A percentile compares a stretch with the other conserved stretches of the same genome.
Conservation (phyloP, 92 coral and sea anemone species). For the Parazoanthus atlanticus region DNA sequence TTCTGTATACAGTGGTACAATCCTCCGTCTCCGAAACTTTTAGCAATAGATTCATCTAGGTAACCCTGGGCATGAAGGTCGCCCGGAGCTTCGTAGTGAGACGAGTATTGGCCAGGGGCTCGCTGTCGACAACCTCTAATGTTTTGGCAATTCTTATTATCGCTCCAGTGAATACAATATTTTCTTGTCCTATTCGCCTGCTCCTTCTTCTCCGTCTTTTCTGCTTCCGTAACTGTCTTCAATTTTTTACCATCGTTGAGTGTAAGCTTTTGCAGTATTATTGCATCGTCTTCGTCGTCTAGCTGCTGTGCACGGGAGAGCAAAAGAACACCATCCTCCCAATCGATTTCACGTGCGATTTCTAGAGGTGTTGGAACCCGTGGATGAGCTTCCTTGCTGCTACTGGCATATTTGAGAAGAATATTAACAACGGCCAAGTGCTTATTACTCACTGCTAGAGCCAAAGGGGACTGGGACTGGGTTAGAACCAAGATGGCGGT, state of each 20-base stretch:
- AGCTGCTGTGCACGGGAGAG: neutral
- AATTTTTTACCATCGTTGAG: neutral
- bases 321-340: constrained; percentile 4
- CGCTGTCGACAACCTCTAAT: constrained; percentile 30
- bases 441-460: neutral
- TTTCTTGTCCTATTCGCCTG: neutral
- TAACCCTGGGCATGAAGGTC: constrained; percentile 43
- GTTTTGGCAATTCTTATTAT: constrained; percentile 18
- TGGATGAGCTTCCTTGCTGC: constrained; percentile 17
- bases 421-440: neutral
- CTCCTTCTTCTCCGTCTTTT: neutral
- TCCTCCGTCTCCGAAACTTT: constrained; percentile 34
- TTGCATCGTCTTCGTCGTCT: neutral
- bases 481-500: neutral
- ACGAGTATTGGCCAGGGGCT: constrained; percentile 30
- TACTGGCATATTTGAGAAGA: neutral
- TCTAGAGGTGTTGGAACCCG: neutral
- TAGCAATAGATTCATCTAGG: constrained; percentile 23
- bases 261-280: neutral
- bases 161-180: neutral
- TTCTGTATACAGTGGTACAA: constrained; percentile 22
- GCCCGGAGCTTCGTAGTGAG: constrained; percentile 34
- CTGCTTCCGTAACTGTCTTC: neutral
- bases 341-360: neutral
- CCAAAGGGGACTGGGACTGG: too few relatives aligned